phyloP scores from a whole-genome alignment of 2,113 vertebrate species.

The Apistogramma diplotaenia region DNA sequence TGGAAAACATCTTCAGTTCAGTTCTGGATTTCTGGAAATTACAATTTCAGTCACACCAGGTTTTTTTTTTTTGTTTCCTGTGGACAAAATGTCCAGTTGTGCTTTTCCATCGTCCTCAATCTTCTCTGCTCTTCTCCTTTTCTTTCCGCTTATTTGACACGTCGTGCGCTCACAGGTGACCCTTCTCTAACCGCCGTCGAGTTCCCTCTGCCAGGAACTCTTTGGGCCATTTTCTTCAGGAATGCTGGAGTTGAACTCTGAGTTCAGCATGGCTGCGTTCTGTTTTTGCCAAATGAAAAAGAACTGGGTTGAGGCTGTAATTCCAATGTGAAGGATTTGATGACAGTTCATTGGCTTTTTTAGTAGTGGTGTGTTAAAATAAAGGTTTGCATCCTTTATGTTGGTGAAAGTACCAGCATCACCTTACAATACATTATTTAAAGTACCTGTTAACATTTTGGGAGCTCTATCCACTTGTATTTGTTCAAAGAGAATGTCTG shows the following conservation, averaged over 20 bases:
- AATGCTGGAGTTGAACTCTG: constrained; percentile 57
- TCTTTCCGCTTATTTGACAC: constrained; percentile 2
- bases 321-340: neutral
- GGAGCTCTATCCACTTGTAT: neutral
- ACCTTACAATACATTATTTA: neutral
- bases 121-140: neutral
- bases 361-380: neutral
- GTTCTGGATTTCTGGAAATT: no score
- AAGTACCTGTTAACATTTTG: neutral
- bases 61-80: no score
- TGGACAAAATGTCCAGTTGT: no score
- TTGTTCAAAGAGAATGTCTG: neutral
- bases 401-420: neutral
- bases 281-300: constrained; percentile 27
- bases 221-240: constrained; percentile 25
- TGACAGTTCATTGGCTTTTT: neutral
- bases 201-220: constrained; percentile 15
- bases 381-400: neutral
- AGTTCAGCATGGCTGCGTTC: neutral
- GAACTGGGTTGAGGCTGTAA: neutral
- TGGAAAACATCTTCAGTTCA: no score
- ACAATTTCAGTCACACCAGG: no score
- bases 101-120: no score
- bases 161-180: neutral
- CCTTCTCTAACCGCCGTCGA: neutral